Evolutionary conservation across 2,888 invertebrate genomes (phyloP), one percentile per base, ranked within the genome.

Genomic region (Pristionchus fissidentatus): DNA sequence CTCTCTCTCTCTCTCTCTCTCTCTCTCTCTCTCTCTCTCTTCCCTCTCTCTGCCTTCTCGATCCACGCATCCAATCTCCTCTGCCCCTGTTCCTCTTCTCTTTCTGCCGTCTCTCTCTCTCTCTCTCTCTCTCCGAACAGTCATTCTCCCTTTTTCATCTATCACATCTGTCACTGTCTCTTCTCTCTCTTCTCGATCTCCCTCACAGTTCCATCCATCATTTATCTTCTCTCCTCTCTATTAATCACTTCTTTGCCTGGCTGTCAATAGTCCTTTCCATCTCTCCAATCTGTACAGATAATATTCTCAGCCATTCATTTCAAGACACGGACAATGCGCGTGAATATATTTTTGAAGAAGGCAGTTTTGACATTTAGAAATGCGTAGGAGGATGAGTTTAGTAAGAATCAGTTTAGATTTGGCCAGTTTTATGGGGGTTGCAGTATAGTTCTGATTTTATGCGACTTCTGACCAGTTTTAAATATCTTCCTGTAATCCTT

Each of bases 11-110:
- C 62, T 13, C n/a, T n/a, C 26, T 10, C 62, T 62, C 62, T 29
- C 62, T 62, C 62, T 26, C 62, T 62, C 62, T 26, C 32, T 62
- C 62, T 19, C 62, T 62, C 62, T 26, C 77, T n/a, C 77, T 49
- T n/a, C 66, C 35, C 19, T 29, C 66, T 22, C n/a, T 66, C 38
- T n/a, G 32, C 8, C 41, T 35, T 49, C 77, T 77, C 77, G 8
- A 8, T 77, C 66, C 22, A 35, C 35, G 19, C 66, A 35, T 22
- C 29, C 66, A 35, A 35, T 41, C 41, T 41, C 19, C 77, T 46
- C 75, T 62, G 13, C 32, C 62, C n/a, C 62, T 19, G 13, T 62
- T n/a, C 32, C 62, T 75, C 75, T 77, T 35, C 52, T 35, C 52
- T 35, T 62, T n/a, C n/a, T 29, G 8, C 62, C 32, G 13, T 62